Base-by-base conservation (phyloP, 1,140 invertebrate species). In the Gryllus bimaculatus region DNA sequence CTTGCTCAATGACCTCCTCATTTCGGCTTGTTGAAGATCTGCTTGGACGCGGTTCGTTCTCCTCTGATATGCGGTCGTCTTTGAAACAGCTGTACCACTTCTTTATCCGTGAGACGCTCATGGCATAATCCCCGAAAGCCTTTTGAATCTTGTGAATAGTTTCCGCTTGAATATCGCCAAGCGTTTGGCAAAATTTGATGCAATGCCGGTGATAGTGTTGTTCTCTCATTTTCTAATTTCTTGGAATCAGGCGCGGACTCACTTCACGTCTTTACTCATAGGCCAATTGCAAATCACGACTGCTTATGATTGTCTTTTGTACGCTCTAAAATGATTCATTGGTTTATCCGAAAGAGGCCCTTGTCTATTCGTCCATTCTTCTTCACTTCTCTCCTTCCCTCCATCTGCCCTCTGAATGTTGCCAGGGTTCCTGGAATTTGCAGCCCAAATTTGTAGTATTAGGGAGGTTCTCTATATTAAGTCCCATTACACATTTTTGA, bases 51-150 rank as follows among this genome's bases (percentile, higher is more conserved):
- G 20, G 26, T 66, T 83, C 76, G 26, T 81, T 81, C n/a, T 81
- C 81, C 81, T 83, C 82, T 79, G 78, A 83, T 79, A 76, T 82
- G 77, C 73, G 54, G 79, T 80, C 80, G 81, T 80, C 75, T 84
- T 82, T 84, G 77, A 84, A 82, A 47, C 48, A 47, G 77, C 80
- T 82, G 76, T 80, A 81, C 82, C 79, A 81, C 82, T 81, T 75
- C 12, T 83, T 82, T 49, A 83, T 83, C 54, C 78, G 81, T 79
- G 82, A 77, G 54, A 74, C 78, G 75, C 81, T 79, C 81, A 79
- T 79, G 54, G 77, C 81, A 82, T 82, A n/a, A 48, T 82, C 77
- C 20, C 74, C 77, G 49, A 81, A 82, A 82, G 81, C 77, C 79
- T 74, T 8, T 73, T 82, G 79, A 82, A 82, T 82, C 79, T 82